Evolutionary conservation across 2,888 invertebrate species (phyloP).

Genomic region (Hirtodrosophila trivittata): DNA sequence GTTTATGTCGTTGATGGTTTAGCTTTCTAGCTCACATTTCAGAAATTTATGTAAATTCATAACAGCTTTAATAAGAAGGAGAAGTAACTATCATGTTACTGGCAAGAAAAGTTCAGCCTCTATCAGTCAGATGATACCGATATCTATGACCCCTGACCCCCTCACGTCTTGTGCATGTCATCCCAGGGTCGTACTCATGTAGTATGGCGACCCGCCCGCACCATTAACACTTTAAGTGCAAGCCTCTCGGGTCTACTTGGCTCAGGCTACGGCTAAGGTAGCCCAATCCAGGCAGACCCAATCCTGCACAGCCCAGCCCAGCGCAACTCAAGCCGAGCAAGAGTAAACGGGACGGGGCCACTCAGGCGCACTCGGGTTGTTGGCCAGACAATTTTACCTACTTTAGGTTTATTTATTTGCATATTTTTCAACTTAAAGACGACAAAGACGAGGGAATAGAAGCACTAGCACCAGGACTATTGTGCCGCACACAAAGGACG

Average conservation of each 20-base stretch:
- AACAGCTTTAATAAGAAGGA: slow-evolving; percentile 40
- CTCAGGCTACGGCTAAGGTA: slow-evolving; percentile 22
- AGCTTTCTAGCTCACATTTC: slow-evolving; percentile 12
- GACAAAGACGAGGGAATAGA: slow-evolving; percentile 54
- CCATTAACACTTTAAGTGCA: slow-evolving; percentile 64
- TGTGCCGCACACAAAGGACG: slow-evolving; percentile 57
- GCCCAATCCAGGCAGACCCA: slow-evolving; percentile 19
- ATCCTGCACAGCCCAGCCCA: too few species aligned
- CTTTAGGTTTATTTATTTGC: slow-evolving; percentile 75
- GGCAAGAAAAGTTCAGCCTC: slow-evolving; percentile 34
- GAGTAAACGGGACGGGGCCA: slow-evolving; percentile 49
- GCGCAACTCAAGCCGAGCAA: slow-evolving; percentile 1
- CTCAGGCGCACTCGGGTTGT: slow-evolving; percentile 65
- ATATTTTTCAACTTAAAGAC: slow-evolving; percentile 77
- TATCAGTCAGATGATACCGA: slow-evolving; percentile 37
- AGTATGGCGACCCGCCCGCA: slow-evolving; percentile 42
- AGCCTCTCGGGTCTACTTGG: slow-evolving; percentile 67
- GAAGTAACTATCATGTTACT: slow-evolving; percentile 41
- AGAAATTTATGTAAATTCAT: slow-evolving; percentile 37
- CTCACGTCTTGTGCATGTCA: slow-evolving; percentile 36
- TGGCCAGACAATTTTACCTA: slow-evolving; percentile 78
- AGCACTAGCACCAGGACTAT: slow-evolving; percentile 46
- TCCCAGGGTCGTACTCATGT: slow-evolving; percentile 55
- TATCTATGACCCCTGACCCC: slow-evolving; percentile 24
- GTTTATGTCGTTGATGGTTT: background rate